phyloP scores from a whole-genome alignment of 2,797 vertebrate species.

The Chiroxiphia lanceolata region DNA sequence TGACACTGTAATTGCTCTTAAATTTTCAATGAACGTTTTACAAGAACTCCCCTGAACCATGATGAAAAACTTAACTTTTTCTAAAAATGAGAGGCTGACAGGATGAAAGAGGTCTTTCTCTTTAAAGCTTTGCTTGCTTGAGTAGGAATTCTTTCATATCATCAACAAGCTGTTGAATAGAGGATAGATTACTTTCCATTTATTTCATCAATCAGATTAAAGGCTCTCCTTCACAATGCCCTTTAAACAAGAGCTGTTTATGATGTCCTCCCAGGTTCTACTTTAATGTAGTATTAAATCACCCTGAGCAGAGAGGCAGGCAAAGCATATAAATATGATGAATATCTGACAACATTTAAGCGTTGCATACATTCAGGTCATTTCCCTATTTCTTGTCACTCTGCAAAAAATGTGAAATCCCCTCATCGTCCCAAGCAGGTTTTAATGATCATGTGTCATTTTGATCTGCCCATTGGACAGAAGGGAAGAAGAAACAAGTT shows the following conservation, averaged over 20 bases:
- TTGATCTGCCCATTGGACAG: neutral
- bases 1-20: constrained; percentile 97
- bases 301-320: constrained; percentile 66
- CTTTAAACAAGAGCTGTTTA: constrained; percentile 86
- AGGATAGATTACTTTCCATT: constrained; percentile 87
- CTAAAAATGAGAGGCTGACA: constrained; percentile 88
- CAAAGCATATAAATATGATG: constrained; percentile 78
- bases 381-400: constrained; percentile 68
- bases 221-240: constrained; percentile 84
- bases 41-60: constrained; percentile 91
- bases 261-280: constrained; percentile 80
- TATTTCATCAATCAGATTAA: constrained; percentile 89
- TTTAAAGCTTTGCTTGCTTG: constrained; percentile 81
- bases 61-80: constrained; percentile 90
- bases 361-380: constrained; percentile 69
- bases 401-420: constrained; percentile 30
- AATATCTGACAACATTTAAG: constrained; percentile 74
- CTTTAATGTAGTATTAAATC: constrained; percentile 83
- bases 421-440: neutral
- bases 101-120: constrained; percentile 89
- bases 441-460: constrained; percentile 18
- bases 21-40: constrained; percentile 91
- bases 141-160: constrained; percentile 86
- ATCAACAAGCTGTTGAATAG: constrained; percentile 87
- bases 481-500: neutral